Evolutionary conservation across 1,140 invertebrate genomes (phyloP), one percentile per base, ranked within the genome.

Genomic region (Neuroterus valhalla): DNA sequence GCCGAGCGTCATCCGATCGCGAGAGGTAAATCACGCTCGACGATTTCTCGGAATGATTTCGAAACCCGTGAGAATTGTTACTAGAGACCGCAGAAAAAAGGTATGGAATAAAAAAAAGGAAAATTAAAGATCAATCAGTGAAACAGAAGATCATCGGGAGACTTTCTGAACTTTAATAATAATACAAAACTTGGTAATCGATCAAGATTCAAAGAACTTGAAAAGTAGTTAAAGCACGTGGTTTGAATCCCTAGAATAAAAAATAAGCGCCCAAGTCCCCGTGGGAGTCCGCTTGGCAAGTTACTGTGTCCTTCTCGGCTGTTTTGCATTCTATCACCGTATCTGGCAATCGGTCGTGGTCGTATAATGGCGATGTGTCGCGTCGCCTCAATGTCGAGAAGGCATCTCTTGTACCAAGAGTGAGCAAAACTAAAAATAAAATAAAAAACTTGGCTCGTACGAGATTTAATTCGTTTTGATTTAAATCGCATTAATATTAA

Each of bases 351-450:
- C 80, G 74, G 74, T 76, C 66, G 73, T 69, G 72, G 77, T 67
- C 78, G 77, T 79, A 78, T 79, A 81, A 81, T 79, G 74, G 73
- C 71, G 68, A 78, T 73, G 73, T 72, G 74, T 77, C 52, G 55
- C 68, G 75, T 75, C 80, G 76, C 78, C 77, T 81, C 78, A 79
- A 78, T 78, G 77, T 69, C 42, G 66, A 62, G 55, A 62, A 31
- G 55, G 55, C 23, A 62, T 62, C 55, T 62, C 26, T 62, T 38
- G 31, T 38, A 62, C 55, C 14, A 19, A n/a, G 46, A 48, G 46
- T 48, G 15, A 19, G 23, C 55, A 62, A 62, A 62, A 62, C 23
- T 62, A 62, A 62, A 62, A 62, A 62, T 62, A 62, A 62, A 62
- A 62, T n/a, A 31, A 48, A 48, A 38, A 38, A 38, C 31, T n/a